Conservation (phyloP, 2,113 vertebrate genomes). For the Hystrix cristata region DNA sequence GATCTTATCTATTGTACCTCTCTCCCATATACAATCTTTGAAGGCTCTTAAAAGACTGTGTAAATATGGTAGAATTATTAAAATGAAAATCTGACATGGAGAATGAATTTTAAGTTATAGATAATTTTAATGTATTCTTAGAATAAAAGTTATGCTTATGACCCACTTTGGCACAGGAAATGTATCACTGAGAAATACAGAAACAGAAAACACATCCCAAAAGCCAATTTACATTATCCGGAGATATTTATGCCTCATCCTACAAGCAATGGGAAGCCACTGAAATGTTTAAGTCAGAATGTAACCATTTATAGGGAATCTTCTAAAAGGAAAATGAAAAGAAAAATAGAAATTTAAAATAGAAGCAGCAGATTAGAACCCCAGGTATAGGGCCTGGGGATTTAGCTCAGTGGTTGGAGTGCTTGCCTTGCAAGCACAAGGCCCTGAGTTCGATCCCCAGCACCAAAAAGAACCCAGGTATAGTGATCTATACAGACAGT, state of each 20-base stretch:
- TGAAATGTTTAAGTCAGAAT: neutral
- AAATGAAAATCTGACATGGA: neutral
- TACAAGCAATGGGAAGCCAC: neutral
- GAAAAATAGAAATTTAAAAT: neutral
- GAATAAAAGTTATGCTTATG: neutral
- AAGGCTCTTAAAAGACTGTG: neutral
- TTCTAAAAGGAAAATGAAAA: neutral
- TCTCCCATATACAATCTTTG: neutral
- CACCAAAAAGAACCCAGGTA: neutral
- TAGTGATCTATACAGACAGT: neutral
- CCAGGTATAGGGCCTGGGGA: neutral
- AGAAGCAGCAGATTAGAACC: neutral
- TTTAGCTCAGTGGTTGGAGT: too few relatives aligned
- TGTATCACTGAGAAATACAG: neutral
- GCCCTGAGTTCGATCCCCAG: too few relatives aligned
- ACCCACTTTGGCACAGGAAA: neutral
- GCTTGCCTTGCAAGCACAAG: too few relatives aligned
- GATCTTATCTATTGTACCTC: neutral
- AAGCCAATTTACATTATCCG: neutral
- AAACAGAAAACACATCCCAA: neutral
- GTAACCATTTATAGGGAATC: neutral
- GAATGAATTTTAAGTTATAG: neutral
- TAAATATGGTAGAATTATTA: constrained; percentile 1
- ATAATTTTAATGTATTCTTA: neutral
- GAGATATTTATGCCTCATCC: neutral